Base-by-base conservation (phyloP, 2,797 vertebrate genomes). In the Dryobates pubescens region DNA sequence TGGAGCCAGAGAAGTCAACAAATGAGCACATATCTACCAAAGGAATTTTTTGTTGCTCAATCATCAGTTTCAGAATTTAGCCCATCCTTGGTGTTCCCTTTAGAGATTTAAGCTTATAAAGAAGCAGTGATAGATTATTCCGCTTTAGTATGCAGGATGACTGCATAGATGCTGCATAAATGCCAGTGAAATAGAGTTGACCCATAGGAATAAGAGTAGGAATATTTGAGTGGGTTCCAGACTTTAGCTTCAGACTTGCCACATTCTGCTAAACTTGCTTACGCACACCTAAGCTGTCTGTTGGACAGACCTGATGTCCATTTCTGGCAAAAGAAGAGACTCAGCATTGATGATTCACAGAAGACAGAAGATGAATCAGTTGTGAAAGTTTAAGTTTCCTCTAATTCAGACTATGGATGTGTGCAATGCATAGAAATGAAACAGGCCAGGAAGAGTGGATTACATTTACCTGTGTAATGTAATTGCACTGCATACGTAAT, bases 341-440 rank as follows among this genome's bases (percentile, higher is more conserved):
- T 58, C 45, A 79, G 70, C 24, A 63, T 16, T 87, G 62, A 30
- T 90, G 73, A 94, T 75, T 96, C 95, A 91, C 19, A 62, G 59
- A 68, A 77, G 41, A 41, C 69, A 34, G 43, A 68, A 34, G 43
- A 68, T 90, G 71, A 92, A 65, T 93, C 81, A 85, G 45, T 18
- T 29, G 24, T 34, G 76, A 67, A 88, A 87, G 73, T 65, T 75
- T 13, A 86, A 82, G 62, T 69, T 87, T 59, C 67, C 75, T 93
- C 67, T 77, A 61, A 47, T 83, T 79, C 41, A 13, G 14, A n/a
- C 34, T 54, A 23, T n/a, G 71, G 57, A 73, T 27, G 13, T 22
- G 57, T 1, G 23, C 26, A 88, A 36, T 16, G 14, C 47, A 58
- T 49, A 54, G 75, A 53, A 73, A 68, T 20, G 8, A 73, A 93